Conservation (phyloP, 1,140 invertebrate genomes). For the Brachionus paranguensis region DNA sequence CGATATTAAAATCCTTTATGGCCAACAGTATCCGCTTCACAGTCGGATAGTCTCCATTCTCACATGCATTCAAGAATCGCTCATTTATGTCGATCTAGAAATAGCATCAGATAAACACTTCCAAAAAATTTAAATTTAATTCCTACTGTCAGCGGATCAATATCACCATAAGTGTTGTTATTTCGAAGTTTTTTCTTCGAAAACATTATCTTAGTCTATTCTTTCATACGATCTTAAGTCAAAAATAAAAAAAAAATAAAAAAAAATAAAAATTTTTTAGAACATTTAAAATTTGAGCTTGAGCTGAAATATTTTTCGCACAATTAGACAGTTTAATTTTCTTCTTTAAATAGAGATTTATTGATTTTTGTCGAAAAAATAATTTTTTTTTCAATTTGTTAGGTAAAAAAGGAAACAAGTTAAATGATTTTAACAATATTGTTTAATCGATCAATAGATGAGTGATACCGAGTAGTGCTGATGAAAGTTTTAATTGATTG, state of each 20-base stretch:
- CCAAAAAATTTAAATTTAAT: not conserved
- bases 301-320: not conserved
- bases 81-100: conserved; percentile 38
- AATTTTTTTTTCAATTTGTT: not conserved
- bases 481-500: not conserved
- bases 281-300: not conserved
- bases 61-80: conserved; percentile 31
- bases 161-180: not conserved
- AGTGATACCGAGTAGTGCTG: not conserved
- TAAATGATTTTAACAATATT: conserved; percentile 22
- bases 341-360: conserved; percentile 25
- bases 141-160: not conserved
- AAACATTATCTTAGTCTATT: not conserved
- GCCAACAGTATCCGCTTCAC: conserved; percentile 47
- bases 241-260: not conserved
- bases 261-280: not conserved
- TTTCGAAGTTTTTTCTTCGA: conserved; percentile 39
- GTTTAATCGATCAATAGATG: conserved; percentile 15
- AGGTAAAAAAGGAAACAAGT: conserved; percentile 14
- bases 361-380: conserved; percentile 7
- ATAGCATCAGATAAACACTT: not conserved
- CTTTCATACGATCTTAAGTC: not conserved
- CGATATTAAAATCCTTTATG: conserved; percentile 46
- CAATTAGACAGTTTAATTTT: conserved; percentile 11
- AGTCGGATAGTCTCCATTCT: conserved; percentile 41